Conservation (phyloP, 2,888 invertebrate genomes). For the Agonopterix arenella region DNA sequence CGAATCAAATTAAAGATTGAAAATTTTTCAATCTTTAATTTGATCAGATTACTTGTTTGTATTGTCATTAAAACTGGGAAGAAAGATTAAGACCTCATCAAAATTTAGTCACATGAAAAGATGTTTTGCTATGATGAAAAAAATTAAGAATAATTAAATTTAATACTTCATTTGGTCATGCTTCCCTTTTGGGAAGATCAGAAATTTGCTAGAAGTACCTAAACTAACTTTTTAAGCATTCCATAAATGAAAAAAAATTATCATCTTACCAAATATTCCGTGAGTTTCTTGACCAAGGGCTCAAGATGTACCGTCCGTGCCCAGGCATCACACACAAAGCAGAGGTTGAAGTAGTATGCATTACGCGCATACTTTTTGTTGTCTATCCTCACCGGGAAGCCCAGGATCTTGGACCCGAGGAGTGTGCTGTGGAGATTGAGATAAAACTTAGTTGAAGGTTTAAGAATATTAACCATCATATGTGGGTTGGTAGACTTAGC, state of each 20-base stretch:
- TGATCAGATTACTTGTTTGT: not conserved
- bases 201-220: no score
- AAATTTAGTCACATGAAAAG: no score
- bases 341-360: slow-evolving; percentile 89
- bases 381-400: slow-evolving; percentile 87
- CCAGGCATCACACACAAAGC: slow-evolving; percentile 87
- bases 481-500: no score
- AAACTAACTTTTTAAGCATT: no score
- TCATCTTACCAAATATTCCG: slow-evolving; percentile 82
- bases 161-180: no score
- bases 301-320: slow-evolving; percentile 88
- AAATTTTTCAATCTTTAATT: no score
- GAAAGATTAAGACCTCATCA: not conserved
- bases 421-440: slow-evolving; percentile 79
- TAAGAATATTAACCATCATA: no score
- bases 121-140: no score
- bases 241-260: no score
- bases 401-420: slow-evolving; percentile 85
- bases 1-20: no score
- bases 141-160: no score
- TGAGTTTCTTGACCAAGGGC: slow-evolving; percentile 87
- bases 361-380: slow-evolving; percentile 88
- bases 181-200: no score
- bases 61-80: not conserved
- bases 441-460: not conserved